Base-by-base conservation (phyloP, 2,888 invertebrate genomes). In the Rhaphigaster nebulosa region DNA sequence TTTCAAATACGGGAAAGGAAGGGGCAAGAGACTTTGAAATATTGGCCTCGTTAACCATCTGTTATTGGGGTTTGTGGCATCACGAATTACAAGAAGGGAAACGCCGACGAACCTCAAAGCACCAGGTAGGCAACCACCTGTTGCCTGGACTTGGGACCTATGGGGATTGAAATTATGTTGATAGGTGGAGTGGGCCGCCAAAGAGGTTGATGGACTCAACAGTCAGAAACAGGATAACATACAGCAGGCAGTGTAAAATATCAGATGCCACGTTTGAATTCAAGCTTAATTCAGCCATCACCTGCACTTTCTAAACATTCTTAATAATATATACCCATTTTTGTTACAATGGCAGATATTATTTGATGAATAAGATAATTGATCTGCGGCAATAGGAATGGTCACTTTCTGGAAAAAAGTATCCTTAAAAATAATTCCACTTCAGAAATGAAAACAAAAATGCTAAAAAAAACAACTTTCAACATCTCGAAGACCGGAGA, bases 61-160 rank as follows among this genome's bases (percentile, higher is more conserved):
- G 70, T 76, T 76, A 38, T 76, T 29, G 4, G 29, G n/a, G 65
- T 29, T 65, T 76, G 70, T 38, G 70, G 70, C 20, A 8, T 38
- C 20, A 38, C 70, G 70, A 76, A 76, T 76, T 76, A 76, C 38
- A 76, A 76, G 70, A 76, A 76, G 23, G 70, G 34, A 76, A 76
- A 23, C 70, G 20, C 70, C 34, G 70, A 8, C 34, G 34, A 38
- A 76, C 70, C 70, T 76, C 34, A 76, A 76, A 76, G 70, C 34
- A 38, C n/a, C 34, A 76, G 70, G 70, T 76, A 76, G 70, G 34
- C 1, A 23, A 29, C 70, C 70, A 76, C 70, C 70, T 76, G 70
- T 76, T 76, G 70, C 20, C 70, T 20, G 8, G 70, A 1, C 6
- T 23, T 2, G 70, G 70, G 70, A 0, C 23, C 70, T 76, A 34